Evolutionary conservation across 2,113 vertebrate genomes (phyloP).

Genomic region (Sterrhoptilus dennistouni): DNA sequence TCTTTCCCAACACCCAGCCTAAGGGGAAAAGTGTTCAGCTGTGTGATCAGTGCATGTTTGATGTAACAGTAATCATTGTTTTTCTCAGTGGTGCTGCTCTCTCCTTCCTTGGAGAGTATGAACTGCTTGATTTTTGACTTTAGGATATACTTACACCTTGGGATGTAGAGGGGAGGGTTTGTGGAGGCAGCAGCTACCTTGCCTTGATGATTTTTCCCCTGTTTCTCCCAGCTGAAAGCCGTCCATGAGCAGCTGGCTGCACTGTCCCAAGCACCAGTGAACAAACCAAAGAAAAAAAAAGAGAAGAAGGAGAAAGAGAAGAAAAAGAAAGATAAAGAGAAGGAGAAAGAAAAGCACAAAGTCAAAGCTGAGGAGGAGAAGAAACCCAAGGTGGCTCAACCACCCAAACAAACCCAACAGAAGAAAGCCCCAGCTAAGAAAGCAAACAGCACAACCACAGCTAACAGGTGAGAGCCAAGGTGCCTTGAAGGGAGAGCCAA

Average conservation of each 20-base stretch:
- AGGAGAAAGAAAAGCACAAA: slow-evolving; percentile 81
- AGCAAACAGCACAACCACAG: slow-evolving; percentile 83
- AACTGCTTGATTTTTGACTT: not conserved
- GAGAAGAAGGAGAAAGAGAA: slow-evolving; percentile 90
- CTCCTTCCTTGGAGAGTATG: not conserved
- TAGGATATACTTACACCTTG: not conserved
- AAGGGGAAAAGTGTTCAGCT: not conserved
- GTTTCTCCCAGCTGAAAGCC: slow-evolving; percentile 80
- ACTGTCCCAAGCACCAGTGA: slow-evolving; percentile 85
- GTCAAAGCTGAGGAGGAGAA: slow-evolving; percentile 85
- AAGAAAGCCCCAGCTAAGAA: slow-evolving; percentile 89
- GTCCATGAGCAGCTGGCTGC: slow-evolving; percentile 89
- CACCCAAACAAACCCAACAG: slow-evolving; percentile 81
- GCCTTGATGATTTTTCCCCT: not conserved
- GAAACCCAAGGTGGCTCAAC: slow-evolving; percentile 83
- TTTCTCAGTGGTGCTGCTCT: not conserved
- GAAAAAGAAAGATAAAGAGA: slow-evolving; percentile 82
- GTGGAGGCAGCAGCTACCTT: not conserved
- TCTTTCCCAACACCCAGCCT: not conserved
- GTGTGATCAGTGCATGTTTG: not conserved
- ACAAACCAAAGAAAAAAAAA: slow-evolving; percentile 90
- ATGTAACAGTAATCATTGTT: rapidly evolving
- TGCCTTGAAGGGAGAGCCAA: not conserved
- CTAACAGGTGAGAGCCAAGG: slow-evolving; percentile 63
- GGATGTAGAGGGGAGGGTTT: not conserved